Base-by-base conservation (phyloP, 2,888 invertebrate species). In the Drosophila recens region DNA sequence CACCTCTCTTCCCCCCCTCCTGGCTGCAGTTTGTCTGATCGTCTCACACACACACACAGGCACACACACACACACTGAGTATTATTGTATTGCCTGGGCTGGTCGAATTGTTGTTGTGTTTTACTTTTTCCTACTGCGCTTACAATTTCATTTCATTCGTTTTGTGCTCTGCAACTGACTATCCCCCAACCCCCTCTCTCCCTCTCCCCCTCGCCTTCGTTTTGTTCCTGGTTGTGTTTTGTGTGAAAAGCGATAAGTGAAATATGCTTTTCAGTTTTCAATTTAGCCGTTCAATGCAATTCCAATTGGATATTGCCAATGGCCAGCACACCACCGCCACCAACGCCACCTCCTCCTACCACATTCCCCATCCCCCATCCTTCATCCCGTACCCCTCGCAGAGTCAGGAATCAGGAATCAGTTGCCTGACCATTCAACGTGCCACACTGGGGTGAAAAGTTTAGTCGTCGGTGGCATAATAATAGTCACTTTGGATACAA, bases 261-360 rank as follows among this genome's bases (percentile, higher is more conserved):
- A 85, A 89, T 85, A 85, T 85, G 84, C 84, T 85, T 85, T 85
- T 88, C 89, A 86, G 90, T 83, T 86, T 86, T 90, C 85, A 90
- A 86, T 85, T 85, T 90, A 85, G 87, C 70, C 74, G 78, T 74
- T 90, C 90, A 88, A 86, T 86, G 89, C 89, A 84, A 85, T 90
- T 85, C 58, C 87, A 86, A 90, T 90, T 85, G 80, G 73, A 88
- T 80, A 79, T 86, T 83, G 72, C 67, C 85, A 78, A 63, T 74
- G 71, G 85, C 53, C 17, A 34, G 9, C 57, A 46, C 5, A 10
- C 27, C 13, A 11, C 8, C 13, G n/a, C n/a, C n/a, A 5, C 17
- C 20, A 3, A 5, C 20, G n/a, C 15, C 23, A 23, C 23, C 23
- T 0, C 9, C 34, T 6, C 13, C 4, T 0, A 3, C 40, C 6